These are phyloP conservation scores for Corythoichthys haematopterus DNA, from an alignment of 2,113 vertebrate species.

Conservation along the genomic window DNA sequence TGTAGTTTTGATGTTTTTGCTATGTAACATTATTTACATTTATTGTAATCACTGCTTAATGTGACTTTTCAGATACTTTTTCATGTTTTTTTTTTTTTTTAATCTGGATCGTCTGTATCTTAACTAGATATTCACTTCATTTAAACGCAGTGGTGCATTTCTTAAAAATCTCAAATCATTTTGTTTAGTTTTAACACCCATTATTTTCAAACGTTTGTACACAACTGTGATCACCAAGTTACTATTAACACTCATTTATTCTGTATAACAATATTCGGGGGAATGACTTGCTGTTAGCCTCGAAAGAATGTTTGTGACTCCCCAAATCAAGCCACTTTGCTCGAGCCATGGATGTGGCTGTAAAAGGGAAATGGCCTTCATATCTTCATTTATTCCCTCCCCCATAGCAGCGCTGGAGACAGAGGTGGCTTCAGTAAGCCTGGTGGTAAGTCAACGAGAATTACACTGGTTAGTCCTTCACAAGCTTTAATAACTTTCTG, in stretches of 20 bases:
- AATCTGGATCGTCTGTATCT: slow-evolving; percentile 13
- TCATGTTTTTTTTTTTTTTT: slow-evolving; percentile 28
- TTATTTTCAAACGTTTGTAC: slow-evolving; percentile 26
- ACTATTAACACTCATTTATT: slow-evolving; percentile 34
- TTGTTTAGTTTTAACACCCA: slow-evolving; percentile 35
- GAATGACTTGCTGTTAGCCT: slow-evolving; percentile 62
- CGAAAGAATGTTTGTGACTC: slow-evolving; percentile 87
- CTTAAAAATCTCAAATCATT: slow-evolving; percentile 52
- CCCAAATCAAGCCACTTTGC: slow-evolving; percentile 84
- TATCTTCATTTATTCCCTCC: slow-evolving; percentile 99
- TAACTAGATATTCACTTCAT: slow-evolving; percentile 9
- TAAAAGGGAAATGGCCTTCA: slow-evolving; percentile 98
- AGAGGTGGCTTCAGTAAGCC: slow-evolving; percentile 99
- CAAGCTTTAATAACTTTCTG: slow-evolving; percentile 66
- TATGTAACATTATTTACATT: slow-evolving; percentile 57
- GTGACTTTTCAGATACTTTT: slow-evolving; percentile 88
- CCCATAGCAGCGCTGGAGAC: slow-evolving; percentile 99
- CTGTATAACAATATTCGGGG: slow-evolving; percentile 48
- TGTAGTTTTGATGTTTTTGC: slow-evolving; percentile 62
- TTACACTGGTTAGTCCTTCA: slow-evolving; percentile 93
- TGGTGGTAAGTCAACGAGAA: slow-evolving; percentile 99
- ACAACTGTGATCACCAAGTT: slow-evolving; percentile 42
- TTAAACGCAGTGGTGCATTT: slow-evolving; percentile 11
- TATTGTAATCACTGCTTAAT: slow-evolving; percentile 69
- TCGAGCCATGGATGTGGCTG: slow-evolving; percentile 96